Base-by-base conservation (phyloP, 2,888 invertebrate species). In the Protophormia terraenovae region DNA sequence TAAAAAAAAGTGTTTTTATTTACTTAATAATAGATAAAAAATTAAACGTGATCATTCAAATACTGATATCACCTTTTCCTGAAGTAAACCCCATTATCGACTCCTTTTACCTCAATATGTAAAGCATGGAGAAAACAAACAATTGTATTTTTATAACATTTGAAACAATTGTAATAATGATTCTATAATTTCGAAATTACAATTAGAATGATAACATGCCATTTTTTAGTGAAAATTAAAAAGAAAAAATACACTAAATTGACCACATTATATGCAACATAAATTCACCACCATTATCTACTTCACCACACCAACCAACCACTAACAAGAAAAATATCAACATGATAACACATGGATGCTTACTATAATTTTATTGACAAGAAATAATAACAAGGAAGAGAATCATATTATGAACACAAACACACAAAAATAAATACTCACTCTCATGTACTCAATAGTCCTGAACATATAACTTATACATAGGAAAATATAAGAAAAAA, bases 331-430 rank as follows among this genome's bases (percentile, higher is more conserved):
- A 41, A 64, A 41, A 64, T 38, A 55, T 35, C 35, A 24, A 41
- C 45, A 67, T 67, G 27, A 71, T 45, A 29, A 58, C 60, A 75
- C 64, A 82, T 71, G 45, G 75, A 71, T 76, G 69, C 72, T 73
- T 41, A 47, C 53, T 80, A 77, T 60, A 32, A 67, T 60, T 62
- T 78, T 62, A 78, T 69, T 78, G 60, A 38, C 14, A 38, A 29
- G 3, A 12, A 58, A 80, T n/a, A 35, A 77, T 45, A 77, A 84
- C 69, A 75, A 76, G 22, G 53, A 67, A 81, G 38, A 71, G 29
- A 77, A 16, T 24, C 5, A 10, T 16, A 16, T 35, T 24, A 64
- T 45, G 64, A n/a, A n/a, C 62, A 69, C 32, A 75, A 38, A 16
- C 29, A 78, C 3, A 41, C 5, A 50, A 32, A 58, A 12, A 45